A percentile compares a stretch with the other conserved stretches of the same genome.
Evolutionary conservation across 2,797 vertebrate species (phyloP).

Genomic region (Lates japonicus): DNA sequence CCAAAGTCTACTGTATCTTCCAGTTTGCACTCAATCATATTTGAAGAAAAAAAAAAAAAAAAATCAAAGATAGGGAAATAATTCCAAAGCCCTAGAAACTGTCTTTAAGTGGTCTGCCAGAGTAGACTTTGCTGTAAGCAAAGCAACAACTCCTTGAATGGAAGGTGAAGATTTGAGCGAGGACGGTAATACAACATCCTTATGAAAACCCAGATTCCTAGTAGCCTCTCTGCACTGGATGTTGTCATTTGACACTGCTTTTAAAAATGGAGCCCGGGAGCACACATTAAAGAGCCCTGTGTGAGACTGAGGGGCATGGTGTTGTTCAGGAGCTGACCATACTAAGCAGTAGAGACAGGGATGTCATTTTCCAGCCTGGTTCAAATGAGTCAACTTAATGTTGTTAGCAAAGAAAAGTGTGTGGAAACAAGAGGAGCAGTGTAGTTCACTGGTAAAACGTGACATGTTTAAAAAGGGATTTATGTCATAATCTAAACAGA

Average conservation of each 20-base stretch:
- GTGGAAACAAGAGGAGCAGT: constrained; percentile 41
- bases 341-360: constrained; percentile 51
- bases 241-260: constrained; percentile 44
- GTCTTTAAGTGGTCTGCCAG: neutral
- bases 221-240: constrained; percentile 20
- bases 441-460: constrained; percentile 12
- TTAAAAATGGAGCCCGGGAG: constrained; percentile 27
- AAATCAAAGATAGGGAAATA: neutral
- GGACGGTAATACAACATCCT: constrained; percentile 27
- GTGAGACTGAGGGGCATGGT: constrained; percentile 31
- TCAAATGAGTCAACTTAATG: constrained; percentile 72
- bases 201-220: constrained; percentile 40
- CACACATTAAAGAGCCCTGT: constrained; percentile 39
- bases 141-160: constrained; percentile 1
- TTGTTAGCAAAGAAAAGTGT: constrained; percentile 48
- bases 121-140: neutral
- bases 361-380: constrained; percentile 74
- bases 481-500: constrained; percentile 9
- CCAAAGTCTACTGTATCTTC: neutral
- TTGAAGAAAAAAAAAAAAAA: neutral
- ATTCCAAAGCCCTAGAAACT: neutral
- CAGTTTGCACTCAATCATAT: neutral
- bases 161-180: constrained; percentile 38
- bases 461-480: constrained; percentile 16
- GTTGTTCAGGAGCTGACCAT: constrained; percentile 38